Evolutionary conservation across 2,797 vertebrate genomes (phyloP).

Genomic region (Vireo griseus): DNA sequence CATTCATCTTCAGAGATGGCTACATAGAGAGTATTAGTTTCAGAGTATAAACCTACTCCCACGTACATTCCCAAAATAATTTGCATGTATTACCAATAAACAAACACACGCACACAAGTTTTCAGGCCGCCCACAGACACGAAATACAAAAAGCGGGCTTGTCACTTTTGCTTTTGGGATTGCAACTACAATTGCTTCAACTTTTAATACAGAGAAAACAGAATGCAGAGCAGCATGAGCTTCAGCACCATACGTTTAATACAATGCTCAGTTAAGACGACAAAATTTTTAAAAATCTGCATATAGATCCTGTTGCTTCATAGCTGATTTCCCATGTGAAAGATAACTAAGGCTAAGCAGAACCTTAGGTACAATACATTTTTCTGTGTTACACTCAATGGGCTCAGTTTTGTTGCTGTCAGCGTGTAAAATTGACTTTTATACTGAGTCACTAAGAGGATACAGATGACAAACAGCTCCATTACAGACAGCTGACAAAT

Average conservation of each 20-base stretch:
- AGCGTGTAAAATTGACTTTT: not conserved
- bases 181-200: constrained; percentile 25
- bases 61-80: constrained; percentile 70
- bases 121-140: constrained; percentile 42
- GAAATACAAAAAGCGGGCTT: constrained; percentile 40
- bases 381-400: not conserved
- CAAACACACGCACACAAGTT: not conserved
- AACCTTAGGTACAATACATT: not conserved
- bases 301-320: not conserved
- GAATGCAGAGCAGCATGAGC: not conserved
- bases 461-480: not conserved
- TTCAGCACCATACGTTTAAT: not conserved
- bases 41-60: constrained; percentile 57
- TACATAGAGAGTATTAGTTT: constrained; percentile 28
- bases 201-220: not conserved
- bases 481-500: not conserved
- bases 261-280: not conserved
- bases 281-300: not conserved
- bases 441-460: not conserved
- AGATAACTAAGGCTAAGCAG: not conserved
- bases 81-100: constrained; percentile 47
- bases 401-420: not conserved
- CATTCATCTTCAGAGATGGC: constrained; percentile 6
- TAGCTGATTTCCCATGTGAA: not conserved
- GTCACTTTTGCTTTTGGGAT: not conserved